Percentiles rank a stretch among this genome's conserved stretches.
phyloP scores from a whole-genome alignment of 2,113 vertebrate species.

The Leptodactylus fuscus region DNA sequence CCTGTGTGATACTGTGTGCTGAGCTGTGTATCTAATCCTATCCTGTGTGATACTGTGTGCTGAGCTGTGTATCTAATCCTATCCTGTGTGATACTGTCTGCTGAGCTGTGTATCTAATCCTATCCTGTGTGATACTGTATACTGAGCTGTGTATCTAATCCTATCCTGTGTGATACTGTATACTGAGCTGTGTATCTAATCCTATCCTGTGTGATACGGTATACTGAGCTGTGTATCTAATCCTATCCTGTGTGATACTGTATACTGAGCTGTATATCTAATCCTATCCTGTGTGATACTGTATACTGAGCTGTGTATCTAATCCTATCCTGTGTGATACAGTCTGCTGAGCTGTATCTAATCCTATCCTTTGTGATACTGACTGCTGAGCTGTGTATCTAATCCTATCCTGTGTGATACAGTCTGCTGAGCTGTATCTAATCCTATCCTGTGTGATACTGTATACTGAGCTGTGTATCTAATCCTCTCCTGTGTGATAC shows the following conservation, averaged over 20 bases:
- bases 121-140: not conserved
- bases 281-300: not conserved
- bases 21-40: not conserved
- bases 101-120: not conserved
- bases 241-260: not conserved
- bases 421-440: not conserved
- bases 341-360: not conserved
- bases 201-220: not conserved
- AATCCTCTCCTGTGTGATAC: not conserved
- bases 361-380: not conserved
- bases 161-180: not conserved
- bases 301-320: not conserved
- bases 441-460: not conserved
- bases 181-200: not conserved
- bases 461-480: not conserved
- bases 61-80: slow-evolving; percentile 7
- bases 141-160: not conserved
- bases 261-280: not conserved
- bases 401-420: slow-evolving; percentile 1
- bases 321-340: not conserved
- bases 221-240: not conserved
- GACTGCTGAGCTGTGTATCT: not conserved
- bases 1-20: not conserved
- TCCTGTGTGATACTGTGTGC: not conserved
- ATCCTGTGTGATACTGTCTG: not conserved